phyloP scores from a whole-genome alignment of 2,888 invertebrate species.

The Esperia sulphurella region DNA sequence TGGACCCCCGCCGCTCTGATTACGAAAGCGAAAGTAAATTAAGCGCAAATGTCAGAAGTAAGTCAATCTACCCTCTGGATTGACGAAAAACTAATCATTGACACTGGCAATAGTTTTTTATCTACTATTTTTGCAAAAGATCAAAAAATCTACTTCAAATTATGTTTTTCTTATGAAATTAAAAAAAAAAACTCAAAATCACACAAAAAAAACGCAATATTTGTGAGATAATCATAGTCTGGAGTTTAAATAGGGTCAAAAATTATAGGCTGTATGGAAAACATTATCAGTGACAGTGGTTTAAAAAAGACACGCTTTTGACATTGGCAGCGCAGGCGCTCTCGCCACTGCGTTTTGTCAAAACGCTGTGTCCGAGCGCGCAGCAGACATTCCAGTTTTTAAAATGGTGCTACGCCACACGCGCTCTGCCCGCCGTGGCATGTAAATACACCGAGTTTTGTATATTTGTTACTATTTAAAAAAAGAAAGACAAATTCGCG shows the following conservation, averaged over 20 bases:
- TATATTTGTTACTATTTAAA: constrained; percentile 57
- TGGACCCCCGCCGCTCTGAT: constrained; percentile 94
- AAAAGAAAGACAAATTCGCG: constrained; percentile 23
- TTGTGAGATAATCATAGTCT: no score
- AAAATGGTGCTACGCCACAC: constrained; percentile 19
- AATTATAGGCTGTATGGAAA: no score
- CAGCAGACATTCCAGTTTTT: constrained; percentile 30
- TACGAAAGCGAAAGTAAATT: constrained; percentile 22
- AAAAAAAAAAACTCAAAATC: no score
- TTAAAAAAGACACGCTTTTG: constrained; percentile 18
- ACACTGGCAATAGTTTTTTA: background rate
- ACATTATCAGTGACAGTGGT: constrained; percentile 4
- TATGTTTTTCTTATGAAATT: no score
- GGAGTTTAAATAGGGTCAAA: no score
- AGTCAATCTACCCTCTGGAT: constrained; percentile 15
- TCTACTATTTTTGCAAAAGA: background rate
- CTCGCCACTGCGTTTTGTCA: constrained; percentile 32
- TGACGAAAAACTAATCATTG: constrained; percentile 5
- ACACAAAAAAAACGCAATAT: no score
- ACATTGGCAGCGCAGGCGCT: constrained; percentile 17
- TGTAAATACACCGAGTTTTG: constrained; percentile 51
- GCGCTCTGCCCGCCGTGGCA: constrained; percentile 19
- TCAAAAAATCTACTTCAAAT: background rate
- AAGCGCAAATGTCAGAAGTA: constrained; percentile 10
- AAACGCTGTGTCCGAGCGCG: constrained; percentile 36